Base-by-base conservation (phyloP, 1,140 invertebrate genomes). In the Conopomorpha cramerella region DNA sequence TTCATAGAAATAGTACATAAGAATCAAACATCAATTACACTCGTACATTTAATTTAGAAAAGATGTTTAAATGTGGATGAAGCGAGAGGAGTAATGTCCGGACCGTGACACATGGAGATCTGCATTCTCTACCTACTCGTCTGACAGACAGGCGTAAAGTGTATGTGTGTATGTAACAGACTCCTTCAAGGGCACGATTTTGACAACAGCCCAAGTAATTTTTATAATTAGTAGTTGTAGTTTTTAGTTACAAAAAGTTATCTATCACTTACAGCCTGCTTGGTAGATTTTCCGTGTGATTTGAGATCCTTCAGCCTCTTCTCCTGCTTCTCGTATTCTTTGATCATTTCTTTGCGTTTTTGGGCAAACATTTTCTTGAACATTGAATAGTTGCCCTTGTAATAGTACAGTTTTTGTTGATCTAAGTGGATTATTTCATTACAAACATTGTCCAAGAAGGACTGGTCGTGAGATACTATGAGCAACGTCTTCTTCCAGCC, bases 311-410 rank as follows among this genome's bases (percentile, higher is more conserved):
- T 95, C 0, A 99, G 64, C 30, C 87, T 81, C 71, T 98, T 99
- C 62, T 99, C 95, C 67, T 99, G 97, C 61, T 98, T 98, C 62
- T 99, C 97, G 68, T 93, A 99, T 45, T 97, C 95, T 65, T 99
- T 99, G n/a, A 91, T 79, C 81, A 91, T 88, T 72, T 99, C 96
- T 55, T 93, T 94, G 7, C 90, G 81, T 62, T 99, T 99, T 62
- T 99, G 96, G 0, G 89, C 86, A 63, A 92, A 90, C 96, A 99
- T 99, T 77, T 99, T 99, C 76, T 98, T 99, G 66, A 99, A 99
- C 87, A 94, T 94, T 16, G 89, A 93, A 63, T 98, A 99, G 77
- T 99, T 99, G 45, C 97, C 97, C 72, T 96, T 93, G 63, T 99
- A 99, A 67, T 99, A 99, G 60, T 88, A 92, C 6, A 99, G 77